A percentile compares a stretch with the other conserved stretches of the same genome.
phyloP scores from a whole-genome alignment of 2,797 vertebrate species.

The Sebastes elongatus region DNA sequence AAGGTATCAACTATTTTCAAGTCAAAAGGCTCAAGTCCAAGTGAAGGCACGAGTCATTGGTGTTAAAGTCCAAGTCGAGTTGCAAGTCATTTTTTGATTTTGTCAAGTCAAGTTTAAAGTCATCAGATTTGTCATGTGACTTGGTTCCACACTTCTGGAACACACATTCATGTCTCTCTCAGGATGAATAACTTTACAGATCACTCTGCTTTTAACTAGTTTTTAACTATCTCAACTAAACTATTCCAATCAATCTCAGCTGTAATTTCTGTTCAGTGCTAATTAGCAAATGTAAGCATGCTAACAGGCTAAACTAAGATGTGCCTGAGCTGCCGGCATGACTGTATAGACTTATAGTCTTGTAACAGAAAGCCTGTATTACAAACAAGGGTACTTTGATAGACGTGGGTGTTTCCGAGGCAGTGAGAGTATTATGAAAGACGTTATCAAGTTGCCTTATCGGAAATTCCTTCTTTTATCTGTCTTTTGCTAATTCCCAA shows the following conservation, averaged over 20 bases:
- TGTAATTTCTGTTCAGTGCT: neutral
- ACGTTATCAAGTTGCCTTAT: neutral
- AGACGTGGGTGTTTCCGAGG: neutral
- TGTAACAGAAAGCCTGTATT: neutral
- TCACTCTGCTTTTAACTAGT: neutral
- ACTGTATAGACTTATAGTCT: neutral
- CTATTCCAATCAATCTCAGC: neutral
- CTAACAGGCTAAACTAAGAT: neutral
- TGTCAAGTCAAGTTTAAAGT: too few relatives aligned
- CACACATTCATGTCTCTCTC: neutral
- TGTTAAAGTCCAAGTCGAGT: too few relatives aligned
- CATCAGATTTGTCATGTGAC: neutral
- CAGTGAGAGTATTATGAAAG: neutral
- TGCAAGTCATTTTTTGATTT: too few relatives aligned
- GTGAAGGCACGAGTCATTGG: too few relatives aligned
- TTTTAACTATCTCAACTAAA: neutral
- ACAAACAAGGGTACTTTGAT: neutral
- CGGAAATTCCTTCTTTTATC: neutral
- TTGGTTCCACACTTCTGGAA: neutral
- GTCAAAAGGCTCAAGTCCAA: neutral
- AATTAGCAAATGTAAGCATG: neutral
- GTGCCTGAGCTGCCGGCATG: neutral
- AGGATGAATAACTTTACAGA: neutral
- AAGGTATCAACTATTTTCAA: neutral
- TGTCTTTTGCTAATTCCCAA: neutral